phyloP scores from a whole-genome alignment of 2,113 vertebrate species.

The Ahaetulla prasina region DNA sequence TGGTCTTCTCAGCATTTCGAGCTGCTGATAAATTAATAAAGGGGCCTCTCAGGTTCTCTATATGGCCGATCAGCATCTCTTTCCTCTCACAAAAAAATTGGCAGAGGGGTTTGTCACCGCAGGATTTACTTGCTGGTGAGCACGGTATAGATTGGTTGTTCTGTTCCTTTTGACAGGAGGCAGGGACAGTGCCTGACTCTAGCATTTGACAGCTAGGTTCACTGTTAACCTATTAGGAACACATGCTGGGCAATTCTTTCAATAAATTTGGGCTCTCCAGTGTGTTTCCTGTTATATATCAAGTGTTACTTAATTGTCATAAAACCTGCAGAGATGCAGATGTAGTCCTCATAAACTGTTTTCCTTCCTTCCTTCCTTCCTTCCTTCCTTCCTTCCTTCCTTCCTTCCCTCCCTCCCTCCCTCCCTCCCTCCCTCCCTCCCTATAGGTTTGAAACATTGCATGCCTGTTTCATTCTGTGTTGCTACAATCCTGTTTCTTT shows the following conservation, averaged over 20 bases:
- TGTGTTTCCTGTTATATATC: background rate
- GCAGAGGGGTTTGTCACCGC: background rate
- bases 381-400: background rate
- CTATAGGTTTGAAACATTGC: background rate
- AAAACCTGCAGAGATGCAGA: background rate
- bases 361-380: background rate
- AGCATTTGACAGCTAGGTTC: background rate
- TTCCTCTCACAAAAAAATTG: background rate
- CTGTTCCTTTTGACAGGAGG: background rate
- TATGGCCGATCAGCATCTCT: background rate
- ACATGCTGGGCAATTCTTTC: background rate
- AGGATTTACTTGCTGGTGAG: background rate
- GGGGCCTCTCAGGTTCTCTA: background rate
- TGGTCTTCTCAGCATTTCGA: background rate
- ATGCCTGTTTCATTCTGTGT: background rate
- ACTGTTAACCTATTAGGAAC: background rate
- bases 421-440: background rate
- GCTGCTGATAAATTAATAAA: slow-evolving; percentile 21
- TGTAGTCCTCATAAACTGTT: background rate
- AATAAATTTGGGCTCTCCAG: background rate
- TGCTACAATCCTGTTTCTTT: background rate
- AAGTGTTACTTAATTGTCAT: background rate
- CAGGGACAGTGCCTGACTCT: background rate
- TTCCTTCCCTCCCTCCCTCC: background rate
- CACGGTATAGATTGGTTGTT: background rate